Evolutionary conservation across 2,888 invertebrate species (phyloP).

Genomic region (Cryptus armator): DNA sequence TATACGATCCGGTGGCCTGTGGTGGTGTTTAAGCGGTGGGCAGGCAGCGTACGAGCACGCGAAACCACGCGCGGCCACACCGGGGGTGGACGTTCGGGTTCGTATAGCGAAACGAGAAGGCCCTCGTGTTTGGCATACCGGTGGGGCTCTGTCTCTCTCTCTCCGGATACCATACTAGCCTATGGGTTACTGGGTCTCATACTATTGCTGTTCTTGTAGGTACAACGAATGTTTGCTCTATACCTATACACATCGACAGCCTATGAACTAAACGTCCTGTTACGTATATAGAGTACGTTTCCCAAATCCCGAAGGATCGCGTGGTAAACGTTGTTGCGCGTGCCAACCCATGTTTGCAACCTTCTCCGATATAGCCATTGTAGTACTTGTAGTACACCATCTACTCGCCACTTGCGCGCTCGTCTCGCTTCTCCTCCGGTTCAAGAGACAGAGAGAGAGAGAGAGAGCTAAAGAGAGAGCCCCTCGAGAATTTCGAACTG

Average conservation of each 20-base stretch:
- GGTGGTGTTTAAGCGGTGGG: constrained; percentile 56
- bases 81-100: constrained; percentile 22
- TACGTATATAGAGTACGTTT: constrained; percentile 3
- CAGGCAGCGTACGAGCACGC: constrained; percentile 26
- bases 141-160: background rate
- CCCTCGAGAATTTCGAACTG: constrained; percentile 20
- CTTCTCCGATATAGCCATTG: constrained; percentile 29
- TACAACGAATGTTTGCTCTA: constrained; percentile 4
- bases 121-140: constrained; percentile 9
- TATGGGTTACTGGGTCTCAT: constrained; percentile 21
- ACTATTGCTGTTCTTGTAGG: constrained; percentile 10
- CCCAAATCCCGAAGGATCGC: constrained; percentile 54
- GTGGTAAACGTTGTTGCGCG: constrained; percentile 48
- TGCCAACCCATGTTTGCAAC: constrained; percentile 19
- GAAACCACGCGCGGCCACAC: constrained; percentile 45
- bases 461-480: background rate
- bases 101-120: constrained; percentile 44
- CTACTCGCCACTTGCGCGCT: constrained; percentile 34
- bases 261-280: constrained; percentile 49
- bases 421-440: constrained; percentile 5
- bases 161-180: background rate
- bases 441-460: background rate
- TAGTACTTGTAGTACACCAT: constrained; percentile 38
- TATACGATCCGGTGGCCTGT: constrained; percentile 50
- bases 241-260: constrained; percentile 15